Evolutionary conservation across 2,113 vertebrate genomes (phyloP), one percentile per base, ranked within the genome.

Genomic region (Aptenodytes forsteri): DNA sequence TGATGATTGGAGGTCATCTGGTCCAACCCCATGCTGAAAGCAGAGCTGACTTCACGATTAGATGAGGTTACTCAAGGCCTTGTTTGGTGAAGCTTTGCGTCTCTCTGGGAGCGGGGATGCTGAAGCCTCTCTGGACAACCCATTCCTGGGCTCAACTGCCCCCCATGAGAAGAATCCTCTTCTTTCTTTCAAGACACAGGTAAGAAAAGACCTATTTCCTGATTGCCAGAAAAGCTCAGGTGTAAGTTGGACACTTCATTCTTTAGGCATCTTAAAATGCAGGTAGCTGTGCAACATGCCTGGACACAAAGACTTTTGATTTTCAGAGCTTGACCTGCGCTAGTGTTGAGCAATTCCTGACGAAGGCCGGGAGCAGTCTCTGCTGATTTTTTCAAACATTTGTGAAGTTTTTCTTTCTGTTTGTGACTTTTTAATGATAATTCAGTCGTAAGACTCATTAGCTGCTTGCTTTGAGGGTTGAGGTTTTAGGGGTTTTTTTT

Each of bases 91-190:
- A 80, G 44, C 8, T 77, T 23, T 61, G 21, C 2, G 0, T 42
- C 22, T 64, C 23, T 64, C 32, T 1, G 3, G 19, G 73, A 76
- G 16, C 1, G 4, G 23, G 3, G 10, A 30, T 65, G 34, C 52
- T 83, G 18, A 44, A 70, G 40, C 34, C 17, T 46, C 23, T 80
- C 83, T 59, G 44, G 29, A 42, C 30, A 50, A 56, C 36, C 10
- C 0, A 0, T 54, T 92, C 30, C 47, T 32, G 22, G 38, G 46
- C 32, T 65, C 20, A 66, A 1, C 58, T 67, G 14, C 1, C 0
- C 9, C 20, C 18, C 3, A 2, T 0, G 4, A 54, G 36, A 75
- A 81, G n/a, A 78, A 70, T 20, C 34, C 16, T 54, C 56, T 67
- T 85, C 47, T 26, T 89, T 94, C 90, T 55, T 95, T 59, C 36